Base-by-base conservation (phyloP, 2,113 vertebrate species). In the Phocoena phocoena region DNA sequence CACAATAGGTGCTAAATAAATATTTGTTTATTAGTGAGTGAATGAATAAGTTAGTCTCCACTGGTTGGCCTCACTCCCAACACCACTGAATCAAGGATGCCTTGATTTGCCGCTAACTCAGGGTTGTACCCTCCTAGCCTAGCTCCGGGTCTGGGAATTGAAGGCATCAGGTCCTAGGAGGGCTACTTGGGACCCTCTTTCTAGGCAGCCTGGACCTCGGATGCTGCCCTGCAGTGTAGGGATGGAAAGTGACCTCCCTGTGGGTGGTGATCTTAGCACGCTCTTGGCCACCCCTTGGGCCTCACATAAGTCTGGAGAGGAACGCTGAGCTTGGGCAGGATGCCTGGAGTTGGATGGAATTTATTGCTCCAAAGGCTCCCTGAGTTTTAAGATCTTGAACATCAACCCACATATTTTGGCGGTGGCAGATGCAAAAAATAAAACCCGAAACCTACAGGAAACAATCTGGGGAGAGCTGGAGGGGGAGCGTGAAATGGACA, bases 301-400 rank as follows among this genome's bases (percentile, higher is more conserved):
- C 77, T 95, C 44, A 6, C 28, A 20, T 13, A 41, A 33, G 83
- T 28, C 90, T 90, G 36, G 58, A 36, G 67, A 67, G 76, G 84
- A 91, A 84, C 0, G 14, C 31, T 17, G 31, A 28, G 63, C 18
- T 82, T 67, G 58, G 82, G 92, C 93, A 86, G 67, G 21, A 25
- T 0, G 79, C 87, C 95, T 84, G 83, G 47, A 65, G n/a, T 4
- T 3, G 68, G 70, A 63, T 67, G 79, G 93, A 96, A 97, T 97
- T 90, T 90, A 83, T 36, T 92, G 84, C 44, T 67, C 92, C 3
- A 36, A 95, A 95, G 47, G 44, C 68, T 96, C 81, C 70, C 28
- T 58, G 82, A 41, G 36, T 95, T 91, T 97, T 83, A 41, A 97
- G 86, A 92, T 87, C 79, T 93, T 80, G 82, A 94, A 93, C 38